Evolutionary conservation across 2,113 vertebrate genomes (phyloP), one percentile per base, ranked within the genome.

Genomic region (Callospermophilus lateralis): DNA sequence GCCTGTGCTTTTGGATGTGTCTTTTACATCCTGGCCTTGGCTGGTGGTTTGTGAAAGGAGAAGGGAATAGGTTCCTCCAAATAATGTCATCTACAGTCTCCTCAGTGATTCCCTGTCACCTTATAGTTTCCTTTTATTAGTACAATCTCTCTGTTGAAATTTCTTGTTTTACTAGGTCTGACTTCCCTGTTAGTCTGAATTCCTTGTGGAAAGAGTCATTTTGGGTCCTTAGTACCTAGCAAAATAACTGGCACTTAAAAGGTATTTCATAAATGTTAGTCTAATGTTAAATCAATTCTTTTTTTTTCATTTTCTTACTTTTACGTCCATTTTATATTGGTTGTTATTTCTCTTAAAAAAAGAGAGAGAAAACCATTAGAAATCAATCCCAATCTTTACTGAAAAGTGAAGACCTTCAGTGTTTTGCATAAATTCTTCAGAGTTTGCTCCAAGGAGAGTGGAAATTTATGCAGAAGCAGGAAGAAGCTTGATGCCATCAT

Each of bases 251-350:
- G 13, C 9, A 85, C 28, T 39, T 90, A 58, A 24, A 4, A 61
- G 8, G 8, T 58, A 77, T 20, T 61, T 72, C 77, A 24, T 55
- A 84, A 85, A 77, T 91, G 8, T 84, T 73, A 48, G 84, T 72
- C 65, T 67, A 81, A 77, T 72, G 3, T 61, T 83, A 51, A 90
- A 53, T 65, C 10, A 79, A 72, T 72, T 65, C 20, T 51, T 76
- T 70, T 95, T 96, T 90, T 61, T 45, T 45, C 12, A 61, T 48
- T 88, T 65, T 67, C 37, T 92, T 94, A 53, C 55, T 92, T 19
- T 88, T 80, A 30, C 67, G 61, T 67, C 17, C 4, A 4, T 22
- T 89, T 95, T 77, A 20, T 84, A 12, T 74, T 93, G 45, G 28
- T 37, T 93, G 37, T 30, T 20, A 39, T 63, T 89, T 45, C 45